These are phyloP conservation scores for Lordiphosa mommai DNA, from an alignment of 1,140 invertebrate genomes.

Conservation along the genomic window DNA sequence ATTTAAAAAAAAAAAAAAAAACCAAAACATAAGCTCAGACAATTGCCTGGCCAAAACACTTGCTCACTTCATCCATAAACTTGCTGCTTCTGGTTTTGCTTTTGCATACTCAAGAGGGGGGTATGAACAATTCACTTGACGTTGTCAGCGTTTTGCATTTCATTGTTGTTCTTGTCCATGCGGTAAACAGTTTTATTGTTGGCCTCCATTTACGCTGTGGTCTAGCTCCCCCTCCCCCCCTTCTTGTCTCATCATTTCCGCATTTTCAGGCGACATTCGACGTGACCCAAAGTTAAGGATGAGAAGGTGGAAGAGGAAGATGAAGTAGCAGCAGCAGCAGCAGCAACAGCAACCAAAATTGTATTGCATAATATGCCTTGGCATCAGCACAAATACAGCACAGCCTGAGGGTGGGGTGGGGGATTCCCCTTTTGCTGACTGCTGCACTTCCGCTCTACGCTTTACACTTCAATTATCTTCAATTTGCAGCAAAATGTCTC, in stretches of 20 bases:
- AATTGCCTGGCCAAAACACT: too few species aligned
- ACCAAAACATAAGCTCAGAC: too few species aligned
- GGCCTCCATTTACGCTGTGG: conserved; percentile 45
- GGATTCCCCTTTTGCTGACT: conserved; percentile 47
- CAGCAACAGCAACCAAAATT: conserved; percentile 42
- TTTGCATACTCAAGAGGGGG: too few species aligned
- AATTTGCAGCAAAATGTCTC: conserved; percentile 73
- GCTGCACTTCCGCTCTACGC: conserved; percentile 69
- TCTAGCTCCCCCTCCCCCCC: too few species aligned
- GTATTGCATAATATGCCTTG: conserved; percentile 68
- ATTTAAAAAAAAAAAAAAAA: too few species aligned
- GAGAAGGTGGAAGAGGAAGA: not conserved
- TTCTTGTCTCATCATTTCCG: conserved; percentile 51
- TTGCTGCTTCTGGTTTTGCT: too few species aligned
- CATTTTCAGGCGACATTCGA: conserved; percentile 37
- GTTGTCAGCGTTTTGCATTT: conserved; percentile 52
- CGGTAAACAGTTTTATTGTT: conserved; percentile 60
- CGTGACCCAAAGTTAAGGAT: conserved; percentile 48
- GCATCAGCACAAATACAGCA: conserved; percentile 42
- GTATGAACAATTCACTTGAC: conserved; percentile 33
- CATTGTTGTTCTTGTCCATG: conserved; percentile 33
- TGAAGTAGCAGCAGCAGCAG: not conserved
- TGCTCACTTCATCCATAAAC: too few species aligned
- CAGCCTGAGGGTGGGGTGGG: not conserved
- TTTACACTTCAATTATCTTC: conserved; percentile 78